Evolutionary conservation across 2,113 vertebrate genomes (phyloP), one percentile per base, ranked within the genome.

Genomic region (Phalacrocorax aristotelis): DNA sequence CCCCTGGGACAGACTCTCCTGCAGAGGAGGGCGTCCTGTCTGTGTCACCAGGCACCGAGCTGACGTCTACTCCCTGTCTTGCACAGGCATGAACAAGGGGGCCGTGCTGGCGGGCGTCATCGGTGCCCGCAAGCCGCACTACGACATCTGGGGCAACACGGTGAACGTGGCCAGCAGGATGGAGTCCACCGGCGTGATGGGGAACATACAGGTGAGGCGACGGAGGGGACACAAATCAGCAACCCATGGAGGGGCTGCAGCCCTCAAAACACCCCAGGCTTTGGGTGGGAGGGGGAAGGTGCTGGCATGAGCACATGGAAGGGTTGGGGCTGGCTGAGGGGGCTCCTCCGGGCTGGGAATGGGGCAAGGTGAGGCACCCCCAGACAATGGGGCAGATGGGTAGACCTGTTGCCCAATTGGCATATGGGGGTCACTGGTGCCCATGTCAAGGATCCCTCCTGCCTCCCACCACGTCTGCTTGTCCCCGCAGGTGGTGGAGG

Each of bases 91-190:
- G 95, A 99, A 99, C 95, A 99, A 99, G 95, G 99, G 99, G 1
- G 99, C 98, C 0, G 99, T 99, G 64, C 97, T 99, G 94, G 99
- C 99, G 1, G 99, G 99, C 1, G 99, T 99, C 32, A 99, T 99
- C 2, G 99, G 99, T 6, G 99, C 99, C 54, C 98, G 99, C 13
- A 99, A 99, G 83, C 99, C 99, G 3, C 99, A 99, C 97, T 99
- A 99, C 2, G 99, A 99, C 95, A 99, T 99, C 94, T 99, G 99
- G 99, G 99, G 99, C 52, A 99, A 99, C 93, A 99, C 99, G 1
- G 99, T 99, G 88, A 99, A 99, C 1, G 99, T 99, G 75, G 99
- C 99, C 95, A 99, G 99, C 98, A 99, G 99, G 76, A 99, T 99
- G 99, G 99, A 99, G 90, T 99, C 99, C 78, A 99, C 99, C 0